Percentiles rank a stretch among this genome's conserved stretches.
phyloP scores from a whole-genome alignment of 2,113 vertebrate genomes.

The Chascanopsetta lugubris region DNA sequence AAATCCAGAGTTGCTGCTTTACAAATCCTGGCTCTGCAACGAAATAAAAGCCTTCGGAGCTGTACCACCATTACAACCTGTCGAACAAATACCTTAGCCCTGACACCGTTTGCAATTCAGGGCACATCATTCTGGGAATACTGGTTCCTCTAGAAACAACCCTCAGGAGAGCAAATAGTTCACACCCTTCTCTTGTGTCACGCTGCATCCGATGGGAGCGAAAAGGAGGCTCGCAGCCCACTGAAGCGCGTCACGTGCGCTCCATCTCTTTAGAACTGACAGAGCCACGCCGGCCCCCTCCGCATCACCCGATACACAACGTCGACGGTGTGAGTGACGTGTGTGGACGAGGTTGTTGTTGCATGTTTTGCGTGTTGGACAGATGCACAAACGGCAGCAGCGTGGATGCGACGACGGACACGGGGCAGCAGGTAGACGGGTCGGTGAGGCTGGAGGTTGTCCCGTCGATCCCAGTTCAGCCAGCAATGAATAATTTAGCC shows the following conservation, averaged over 20 bases:
- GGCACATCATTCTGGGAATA: slow-evolving; percentile 43
- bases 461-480: slow-evolving; percentile 24
- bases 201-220: background rate
- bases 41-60: background rate
- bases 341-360: background rate
- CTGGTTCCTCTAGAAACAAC: slow-evolving; percentile 54
- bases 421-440: background rate
- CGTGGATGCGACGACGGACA: background rate
- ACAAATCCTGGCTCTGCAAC: background rate
- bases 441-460: slow-evolving; percentile 14
- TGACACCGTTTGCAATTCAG: slow-evolving; percentile 1
- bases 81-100: background rate
- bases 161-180: slow-evolving; percentile 11
- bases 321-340: slow-evolving; percentile 2
- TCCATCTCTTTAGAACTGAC: background rate
- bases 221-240: background rate
- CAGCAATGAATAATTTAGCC: slow-evolving; percentile 62
- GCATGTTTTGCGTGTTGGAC: slow-evolving; percentile 5
- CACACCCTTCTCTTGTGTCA: slow-evolving; percentile 19
- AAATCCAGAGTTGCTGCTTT: too few relatives aligned
- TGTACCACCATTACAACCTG: background rate
- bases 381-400: background rate
- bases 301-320: background rate
- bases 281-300: background rate
- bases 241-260: background rate